These are phyloP conservation scores for Thymallus thymallus DNA, from an alignment of 2,113 vertebrate genomes.

Conservation along the genomic window DNA sequence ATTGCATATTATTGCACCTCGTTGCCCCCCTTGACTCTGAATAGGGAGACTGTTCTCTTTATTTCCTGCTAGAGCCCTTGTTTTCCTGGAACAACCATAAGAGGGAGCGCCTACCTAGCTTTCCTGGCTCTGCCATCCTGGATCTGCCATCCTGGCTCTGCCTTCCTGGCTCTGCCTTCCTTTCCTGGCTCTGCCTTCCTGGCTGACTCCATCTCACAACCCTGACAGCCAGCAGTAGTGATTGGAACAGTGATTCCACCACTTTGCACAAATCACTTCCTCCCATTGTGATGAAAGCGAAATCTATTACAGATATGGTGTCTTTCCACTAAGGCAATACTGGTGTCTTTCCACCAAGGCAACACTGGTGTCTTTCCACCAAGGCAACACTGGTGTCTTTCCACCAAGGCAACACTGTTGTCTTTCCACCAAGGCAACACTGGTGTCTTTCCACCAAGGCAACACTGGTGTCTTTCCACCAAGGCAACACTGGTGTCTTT, in stretches of 20 bases:
- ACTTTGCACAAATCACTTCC: slow-evolving; percentile 26
- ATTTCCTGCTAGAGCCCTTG: not conserved
- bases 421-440: not conserved
- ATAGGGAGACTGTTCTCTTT: not conserved
- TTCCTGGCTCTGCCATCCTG: slow-evolving; percentile 31
- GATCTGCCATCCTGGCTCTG: slow-evolving; percentile 36
- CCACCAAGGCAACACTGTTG: not conserved
- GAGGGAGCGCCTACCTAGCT: slow-evolving; percentile 15
- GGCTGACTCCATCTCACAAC: slow-evolving; percentile 22
- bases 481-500: not conserved
- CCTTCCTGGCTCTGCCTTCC: slow-evolving; percentile 29
- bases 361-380: not conserved
- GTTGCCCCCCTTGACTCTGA: not conserved
- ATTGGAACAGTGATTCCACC: slow-evolving; percentile 1
- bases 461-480: not conserved
- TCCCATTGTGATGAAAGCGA: not conserved
- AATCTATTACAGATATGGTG: slow-evolving; percentile 15
- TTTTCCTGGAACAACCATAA: not conserved
- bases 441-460: not conserved
- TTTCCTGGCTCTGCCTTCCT: slow-evolving; percentile 32
- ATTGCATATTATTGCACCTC: not conserved
- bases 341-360: not conserved
- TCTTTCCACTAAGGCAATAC: not conserved
- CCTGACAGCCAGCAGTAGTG: not conserved
- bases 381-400: not conserved